A percentile compares a stretch with the other conserved stretches of the same genome.
These are phyloP conservation scores for Hydrozoanthus gracilis DNA, from an alignment of 92 coral and sea anemone species.

Conservation along the genomic window DNA sequence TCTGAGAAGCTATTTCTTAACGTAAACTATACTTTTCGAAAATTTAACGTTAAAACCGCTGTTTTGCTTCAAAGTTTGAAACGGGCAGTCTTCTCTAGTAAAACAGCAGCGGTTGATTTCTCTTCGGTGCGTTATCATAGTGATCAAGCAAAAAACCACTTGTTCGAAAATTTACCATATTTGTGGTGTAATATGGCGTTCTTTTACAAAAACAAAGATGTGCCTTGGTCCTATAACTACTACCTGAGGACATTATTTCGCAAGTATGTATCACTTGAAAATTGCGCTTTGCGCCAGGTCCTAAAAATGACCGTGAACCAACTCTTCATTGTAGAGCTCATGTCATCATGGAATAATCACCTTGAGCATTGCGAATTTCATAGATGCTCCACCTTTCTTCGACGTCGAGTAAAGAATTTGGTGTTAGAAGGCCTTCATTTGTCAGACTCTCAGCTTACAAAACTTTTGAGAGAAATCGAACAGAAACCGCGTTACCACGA, in stretches of 20 bases:
- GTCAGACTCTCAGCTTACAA: background rate
- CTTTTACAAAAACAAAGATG: background rate
- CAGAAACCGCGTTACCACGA: background rate
- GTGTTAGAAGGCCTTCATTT: background rate
- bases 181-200: background rate
- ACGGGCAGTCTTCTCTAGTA: background rate
- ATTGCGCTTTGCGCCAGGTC: background rate
- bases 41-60: background rate
- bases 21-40: background rate
- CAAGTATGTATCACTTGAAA: background rate
- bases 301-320: background rate
- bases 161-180: background rate
- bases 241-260: background rate
- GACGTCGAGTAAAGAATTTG: background rate
- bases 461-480: background rate
- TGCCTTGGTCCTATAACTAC: background rate
- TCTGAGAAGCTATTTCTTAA: background rate
- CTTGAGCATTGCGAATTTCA: background rate
- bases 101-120: background rate
- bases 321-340: background rate
- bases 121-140: background rate
- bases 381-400: conserved; percentile 5
- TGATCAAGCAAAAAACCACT: background rate
- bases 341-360: background rate
- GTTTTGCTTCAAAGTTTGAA: background rate